phyloP scores from a whole-genome alignment of 2,797 vertebrate species.

The Gallinago nigripennis region DNA sequence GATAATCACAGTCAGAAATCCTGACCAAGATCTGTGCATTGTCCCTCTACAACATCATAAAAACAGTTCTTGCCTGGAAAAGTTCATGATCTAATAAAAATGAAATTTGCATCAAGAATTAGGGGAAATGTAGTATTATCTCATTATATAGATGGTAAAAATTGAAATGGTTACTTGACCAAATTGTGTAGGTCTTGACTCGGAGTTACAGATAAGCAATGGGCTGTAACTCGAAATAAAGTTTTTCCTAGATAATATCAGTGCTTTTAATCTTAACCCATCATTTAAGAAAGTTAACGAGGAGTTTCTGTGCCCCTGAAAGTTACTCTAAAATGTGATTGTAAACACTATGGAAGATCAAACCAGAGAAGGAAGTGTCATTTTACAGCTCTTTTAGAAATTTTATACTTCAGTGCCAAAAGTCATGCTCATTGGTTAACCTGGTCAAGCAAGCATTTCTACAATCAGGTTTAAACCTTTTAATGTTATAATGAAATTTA shows the following conservation, averaged over 20 bases:
- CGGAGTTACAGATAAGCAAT: background rate
- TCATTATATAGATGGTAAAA: background rate
- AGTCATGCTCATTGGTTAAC: background rate
- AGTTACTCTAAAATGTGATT: background rate
- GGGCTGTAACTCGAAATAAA: no score
- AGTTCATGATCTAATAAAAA: background rate
- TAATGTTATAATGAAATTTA: background rate
- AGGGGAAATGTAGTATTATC: background rate
- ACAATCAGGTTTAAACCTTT: background rate
- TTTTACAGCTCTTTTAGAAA: background rate
- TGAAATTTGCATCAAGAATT: background rate
- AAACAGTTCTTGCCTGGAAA: background rate
- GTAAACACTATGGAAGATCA: background rate
- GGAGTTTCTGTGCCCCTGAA: background rate
- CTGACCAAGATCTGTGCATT: background rate
- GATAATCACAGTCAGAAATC: background rate
- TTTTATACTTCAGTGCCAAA: background rate
- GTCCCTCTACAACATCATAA: background rate
- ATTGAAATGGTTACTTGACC: background rate
- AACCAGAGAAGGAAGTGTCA: background rate
- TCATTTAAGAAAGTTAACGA: background rate
- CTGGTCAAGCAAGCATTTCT: background rate
- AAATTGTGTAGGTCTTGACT: background rate
- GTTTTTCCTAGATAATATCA: background rate
- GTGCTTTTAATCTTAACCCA: background rate